Conservation (phyloP, 2,797 vertebrate species). For the Clarias platycephalus region DNA sequence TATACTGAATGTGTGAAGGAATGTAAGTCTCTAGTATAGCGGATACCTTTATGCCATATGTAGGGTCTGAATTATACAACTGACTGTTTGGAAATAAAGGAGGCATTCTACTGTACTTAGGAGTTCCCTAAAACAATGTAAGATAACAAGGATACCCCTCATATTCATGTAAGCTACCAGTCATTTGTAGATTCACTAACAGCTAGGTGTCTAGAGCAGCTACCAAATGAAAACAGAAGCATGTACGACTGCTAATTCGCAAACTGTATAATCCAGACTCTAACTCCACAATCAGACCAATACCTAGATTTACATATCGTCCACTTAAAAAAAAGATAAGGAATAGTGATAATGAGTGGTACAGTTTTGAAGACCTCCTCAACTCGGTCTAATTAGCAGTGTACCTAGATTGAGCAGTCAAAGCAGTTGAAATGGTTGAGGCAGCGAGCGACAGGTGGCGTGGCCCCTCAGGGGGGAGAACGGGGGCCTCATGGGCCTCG, state of each 20-base stretch:
- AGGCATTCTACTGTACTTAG: neutral
- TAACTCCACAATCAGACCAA: neutral
- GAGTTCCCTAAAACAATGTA: neutral
- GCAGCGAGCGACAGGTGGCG: constrained; percentile 72
- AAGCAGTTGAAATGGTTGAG: constrained; percentile 73
- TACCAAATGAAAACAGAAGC: neutral
- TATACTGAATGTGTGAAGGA: neutral
- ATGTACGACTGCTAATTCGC: neutral
- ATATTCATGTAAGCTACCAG: neutral
- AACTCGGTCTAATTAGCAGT: constrained; percentile 24
- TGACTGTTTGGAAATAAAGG: neutral
- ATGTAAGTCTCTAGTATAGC: neutral
- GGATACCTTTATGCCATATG: neutral
- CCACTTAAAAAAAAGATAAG: neutral
- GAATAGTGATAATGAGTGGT: neutral
- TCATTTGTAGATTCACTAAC: neutral
- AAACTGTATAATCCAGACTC: neutral
- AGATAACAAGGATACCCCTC: neutral
- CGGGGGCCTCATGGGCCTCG: constrained; percentile 38
- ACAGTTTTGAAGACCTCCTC: neutral
- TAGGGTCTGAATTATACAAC: neutral
- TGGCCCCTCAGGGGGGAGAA: constrained; percentile 63
- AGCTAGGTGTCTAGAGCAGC: neutral
- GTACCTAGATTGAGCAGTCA: constrained; percentile 77
- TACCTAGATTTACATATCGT: neutral